Conservation (phyloP, 2,888 invertebrate genomes). For the Argynnis bischoffii region DNA sequence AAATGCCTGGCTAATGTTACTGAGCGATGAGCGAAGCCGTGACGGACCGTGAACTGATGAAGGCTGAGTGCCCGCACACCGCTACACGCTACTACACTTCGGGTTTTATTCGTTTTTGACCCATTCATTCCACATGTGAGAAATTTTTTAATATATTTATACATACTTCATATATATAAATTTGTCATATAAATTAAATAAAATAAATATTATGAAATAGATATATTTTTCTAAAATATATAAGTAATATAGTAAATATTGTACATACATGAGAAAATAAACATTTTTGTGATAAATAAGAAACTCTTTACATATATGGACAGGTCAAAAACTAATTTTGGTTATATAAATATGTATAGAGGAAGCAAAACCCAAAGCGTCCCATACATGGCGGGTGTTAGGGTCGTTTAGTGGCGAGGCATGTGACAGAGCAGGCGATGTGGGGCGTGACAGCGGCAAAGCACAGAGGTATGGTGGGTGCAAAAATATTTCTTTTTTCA, state of each 20-base stretch:
- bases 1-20: constrained; percentile 57
- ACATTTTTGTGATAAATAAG: neutral
- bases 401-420: constrained; percentile 76
- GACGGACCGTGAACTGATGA: constrained; percentile 49
- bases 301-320: neutral
- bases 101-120: constrained; percentile 3
- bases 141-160: neutral
- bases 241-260: neutral
- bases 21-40: constrained; percentile 55
- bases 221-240: neutral
- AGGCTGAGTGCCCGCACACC: constrained; percentile 54
- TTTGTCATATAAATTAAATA: neutral
- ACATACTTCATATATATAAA: neutral
- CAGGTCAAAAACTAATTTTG: neutral
- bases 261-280: neutral
- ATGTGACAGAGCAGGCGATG: constrained; percentile 77
- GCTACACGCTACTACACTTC: constrained; percentile 50
- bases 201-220: neutral
- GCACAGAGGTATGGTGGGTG: constrained; percentile 52
- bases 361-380: constrained; percentile 44
- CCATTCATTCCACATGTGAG: constrained; percentile 13
- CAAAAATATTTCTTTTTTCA: constrained; percentile 21
- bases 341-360: constrained; percentile 18
- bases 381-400: constrained; percentile 56
- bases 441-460: constrained; percentile 74